Evolutionary conservation across 2,888 invertebrate species (phyloP), one percentile per base, ranked within the genome.

Genomic region (Torymus aiolomorphi): DNA sequence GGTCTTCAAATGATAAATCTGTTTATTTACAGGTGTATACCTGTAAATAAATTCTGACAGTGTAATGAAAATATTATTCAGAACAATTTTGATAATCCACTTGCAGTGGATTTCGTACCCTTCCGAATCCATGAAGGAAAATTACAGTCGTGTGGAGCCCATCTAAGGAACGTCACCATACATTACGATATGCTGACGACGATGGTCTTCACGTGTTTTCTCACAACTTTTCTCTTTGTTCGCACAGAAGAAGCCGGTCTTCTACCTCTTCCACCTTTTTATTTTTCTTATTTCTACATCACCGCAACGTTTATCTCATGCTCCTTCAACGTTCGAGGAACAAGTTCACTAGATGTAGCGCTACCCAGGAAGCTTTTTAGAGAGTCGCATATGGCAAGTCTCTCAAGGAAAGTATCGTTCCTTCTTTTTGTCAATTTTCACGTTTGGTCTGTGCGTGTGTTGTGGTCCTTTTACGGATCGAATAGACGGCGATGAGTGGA

Each of bases 71-170:
- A n/a, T n/a, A n/a, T n/a, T n/a, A n/a, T n/a, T n/a, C n/a, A n/a
- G n/a, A n/a, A n/a, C n/a, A n/a, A n/a, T n/a, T n/a, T n/a, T n/a
- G n/a, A n/a, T n/a, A n/a, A n/a, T n/a, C n/a, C n/a, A n/a, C 3
- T 24, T 3, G 2, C 24, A 24, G 2, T 24, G 2, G 24, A 24
- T 24, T 24, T 24, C 3, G 2, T 24, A 24, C 24, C 24, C 24
- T 24, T 24, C 3, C 3, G 2, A 24, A 24, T 24, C 24, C 24
- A 24, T 24, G 3, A 24, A 24, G 3, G 24, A 24, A 24, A 88
- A 87, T 85, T 84, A 86, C 84, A 85, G 84, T 85, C 84, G 86
- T 86, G 85, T 86, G 86, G 86, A 86, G 86, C 86, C 85, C 85
- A 81, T 16, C 57, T 42, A 31, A 61, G 42, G 3, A 24, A 24